Conservation (phyloP, 2,797 vertebrate genomes). For the Dromococcyx pavoninus region DNA sequence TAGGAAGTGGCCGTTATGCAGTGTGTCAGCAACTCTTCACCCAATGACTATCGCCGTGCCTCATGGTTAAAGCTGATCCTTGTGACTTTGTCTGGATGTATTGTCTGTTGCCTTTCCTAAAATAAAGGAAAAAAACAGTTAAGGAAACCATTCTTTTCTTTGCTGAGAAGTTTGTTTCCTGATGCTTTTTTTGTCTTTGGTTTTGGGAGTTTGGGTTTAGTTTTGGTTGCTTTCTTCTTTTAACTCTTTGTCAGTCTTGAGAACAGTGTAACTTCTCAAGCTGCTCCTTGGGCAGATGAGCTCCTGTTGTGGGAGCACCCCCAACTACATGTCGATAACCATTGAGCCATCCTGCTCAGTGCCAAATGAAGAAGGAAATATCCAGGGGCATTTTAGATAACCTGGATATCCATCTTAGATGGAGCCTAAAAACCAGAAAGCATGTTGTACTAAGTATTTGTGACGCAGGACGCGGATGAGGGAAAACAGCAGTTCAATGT, state of each 20-base stretch:
- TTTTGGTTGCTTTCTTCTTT: neutral
- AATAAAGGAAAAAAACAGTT: neutral
- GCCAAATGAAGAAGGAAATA: neutral
- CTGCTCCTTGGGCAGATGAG: neutral
- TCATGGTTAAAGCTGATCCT: neutral
- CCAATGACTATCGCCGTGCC: neutral
- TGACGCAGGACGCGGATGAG: neutral
- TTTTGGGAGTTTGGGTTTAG: neutral
- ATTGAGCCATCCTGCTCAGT: too few relatives aligned
- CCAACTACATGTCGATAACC: neutral
- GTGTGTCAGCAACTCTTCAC: neutral
- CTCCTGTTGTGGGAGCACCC: neutral
- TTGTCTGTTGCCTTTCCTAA: neutral
- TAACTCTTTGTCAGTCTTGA: neutral
- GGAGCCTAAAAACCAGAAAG: neutral
- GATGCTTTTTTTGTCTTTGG: neutral
- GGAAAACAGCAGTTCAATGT: neutral
- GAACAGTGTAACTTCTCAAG: neutral
- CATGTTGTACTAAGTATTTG: fast-evolving
- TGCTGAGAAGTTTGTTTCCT: neutral
- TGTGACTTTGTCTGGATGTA: neutral
- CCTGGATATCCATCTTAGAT: neutral
- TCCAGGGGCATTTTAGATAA: neutral
- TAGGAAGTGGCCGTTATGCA: neutral
- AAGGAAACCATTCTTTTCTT: neutral